Conservation (phyloP, 2,888 invertebrate genomes). For the Galeopsomyia nigrocyanea region DNA sequence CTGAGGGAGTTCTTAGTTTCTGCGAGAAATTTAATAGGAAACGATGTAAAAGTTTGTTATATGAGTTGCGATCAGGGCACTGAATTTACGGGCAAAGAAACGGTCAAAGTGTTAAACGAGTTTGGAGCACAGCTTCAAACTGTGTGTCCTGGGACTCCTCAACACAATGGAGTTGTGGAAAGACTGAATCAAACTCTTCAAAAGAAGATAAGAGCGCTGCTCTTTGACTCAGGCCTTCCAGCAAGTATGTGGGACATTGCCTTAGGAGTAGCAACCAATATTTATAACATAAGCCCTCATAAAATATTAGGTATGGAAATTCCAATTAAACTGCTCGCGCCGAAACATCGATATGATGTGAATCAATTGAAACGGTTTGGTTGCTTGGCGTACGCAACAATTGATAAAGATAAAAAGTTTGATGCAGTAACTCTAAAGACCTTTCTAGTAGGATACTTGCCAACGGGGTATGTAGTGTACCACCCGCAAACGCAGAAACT, state of each 20-base stretch:
- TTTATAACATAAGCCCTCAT: slow-evolving; percentile 50
- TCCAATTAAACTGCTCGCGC: slow-evolving; percentile 37
- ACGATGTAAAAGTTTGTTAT: slow-evolving; percentile 45
- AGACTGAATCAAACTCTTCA: slow-evolving; percentile 46
- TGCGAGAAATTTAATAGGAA: slow-evolving; percentile 1
- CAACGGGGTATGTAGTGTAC: slow-evolving; percentile 47
- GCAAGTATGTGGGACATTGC: slow-evolving; percentile 50
- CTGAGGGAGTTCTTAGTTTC: not conserved
- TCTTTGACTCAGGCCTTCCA: slow-evolving; percentile 47
- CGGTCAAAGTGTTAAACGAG: slow-evolving; percentile 36
- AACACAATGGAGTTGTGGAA: slow-evolving; percentile 47
- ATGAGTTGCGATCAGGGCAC: slow-evolving; percentile 46
- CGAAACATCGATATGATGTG: slow-evolving; percentile 28
- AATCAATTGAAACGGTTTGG: slow-evolving; percentile 43
- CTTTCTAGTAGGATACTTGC: not conserved
- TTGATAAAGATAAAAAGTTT: slow-evolving; percentile 25
- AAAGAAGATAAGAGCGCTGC: slow-evolving; percentile 36
- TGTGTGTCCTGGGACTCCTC: slow-evolving; percentile 20
- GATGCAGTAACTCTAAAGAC: not conserved
- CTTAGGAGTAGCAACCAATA: slow-evolving; percentile 47
- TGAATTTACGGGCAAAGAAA: slow-evolving; percentile 44
- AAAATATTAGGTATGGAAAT: slow-evolving; percentile 36
- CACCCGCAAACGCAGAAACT: slow-evolving; percentile 44
- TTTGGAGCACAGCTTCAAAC: slow-evolving; percentile 18
- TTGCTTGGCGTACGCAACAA: slow-evolving; percentile 43